These are phyloP conservation scores for Aptenodytes forsteri DNA, from an alignment of 2,113 vertebrate species.

Conservation along the genomic window DNA sequence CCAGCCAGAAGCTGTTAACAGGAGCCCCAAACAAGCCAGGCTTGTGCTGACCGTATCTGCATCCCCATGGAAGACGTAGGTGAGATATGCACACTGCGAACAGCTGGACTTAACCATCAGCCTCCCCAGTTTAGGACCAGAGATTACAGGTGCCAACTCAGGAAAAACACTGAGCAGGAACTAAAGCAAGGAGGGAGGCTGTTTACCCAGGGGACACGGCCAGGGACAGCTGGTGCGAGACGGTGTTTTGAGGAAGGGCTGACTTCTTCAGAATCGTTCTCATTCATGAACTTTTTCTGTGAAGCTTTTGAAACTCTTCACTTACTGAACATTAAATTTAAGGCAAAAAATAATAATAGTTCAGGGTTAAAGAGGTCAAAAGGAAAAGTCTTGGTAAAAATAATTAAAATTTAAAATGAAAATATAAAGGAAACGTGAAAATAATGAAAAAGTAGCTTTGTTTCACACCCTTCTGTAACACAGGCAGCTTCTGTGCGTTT, in stretches of 20 bases:
- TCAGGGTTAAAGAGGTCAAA: background rate
- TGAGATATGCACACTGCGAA: fast-evolving
- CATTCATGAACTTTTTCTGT: background rate
- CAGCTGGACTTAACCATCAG: background rate
- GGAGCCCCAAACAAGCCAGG: background rate
- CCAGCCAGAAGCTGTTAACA: background rate
- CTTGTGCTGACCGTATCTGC: background rate
- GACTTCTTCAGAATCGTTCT: background rate
- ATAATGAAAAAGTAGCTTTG: background rate
- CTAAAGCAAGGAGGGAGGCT: background rate
- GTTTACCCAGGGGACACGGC: background rate
- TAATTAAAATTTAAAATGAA: background rate
- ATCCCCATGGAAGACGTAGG: background rate
- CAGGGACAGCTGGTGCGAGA: background rate
- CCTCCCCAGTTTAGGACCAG: background rate
- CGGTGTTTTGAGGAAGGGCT: background rate
- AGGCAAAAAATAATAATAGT: background rate
- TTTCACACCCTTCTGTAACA: background rate
- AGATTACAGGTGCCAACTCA: background rate
- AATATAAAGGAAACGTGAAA: background rate
- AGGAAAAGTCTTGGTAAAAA: background rate
- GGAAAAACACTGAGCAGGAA: background rate
- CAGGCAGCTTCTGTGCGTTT: background rate
- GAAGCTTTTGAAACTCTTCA: background rate
- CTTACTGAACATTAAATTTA: background rate